Conservation (phyloP, 2,113 vertebrate genomes). For the Colius striatus region DNA sequence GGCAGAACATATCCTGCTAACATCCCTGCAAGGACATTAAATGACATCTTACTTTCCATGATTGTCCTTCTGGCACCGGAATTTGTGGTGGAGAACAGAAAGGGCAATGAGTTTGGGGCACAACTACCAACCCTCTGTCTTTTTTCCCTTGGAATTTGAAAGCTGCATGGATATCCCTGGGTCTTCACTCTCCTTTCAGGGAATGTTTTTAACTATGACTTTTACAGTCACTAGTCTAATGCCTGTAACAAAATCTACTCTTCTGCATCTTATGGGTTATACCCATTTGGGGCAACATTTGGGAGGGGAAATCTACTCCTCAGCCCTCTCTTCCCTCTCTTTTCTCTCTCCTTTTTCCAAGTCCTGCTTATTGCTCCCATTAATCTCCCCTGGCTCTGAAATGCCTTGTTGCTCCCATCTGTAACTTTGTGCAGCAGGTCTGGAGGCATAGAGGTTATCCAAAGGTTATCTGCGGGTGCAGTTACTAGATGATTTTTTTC, state of each 20-base stretch:
- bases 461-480: not conserved
- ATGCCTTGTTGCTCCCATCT: not conserved
- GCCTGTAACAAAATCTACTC: not conserved
- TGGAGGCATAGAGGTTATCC: not conserved
- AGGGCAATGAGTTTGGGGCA: not conserved
- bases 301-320: not conserved
- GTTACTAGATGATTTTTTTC: not conserved
- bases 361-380: not conserved
- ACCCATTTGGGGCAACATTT: not conserved
- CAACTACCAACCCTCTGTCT: not conserved
- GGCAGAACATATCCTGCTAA: not conserved
- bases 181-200: not conserved
- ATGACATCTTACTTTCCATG: not conserved
- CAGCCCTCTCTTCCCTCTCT: not conserved
- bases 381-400: not conserved
- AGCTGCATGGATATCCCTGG: not conserved
- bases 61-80: not conserved
- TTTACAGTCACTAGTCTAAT: not conserved
- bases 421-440: conserved; percentile 12
- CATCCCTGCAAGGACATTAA: not conserved
- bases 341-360: not conserved
- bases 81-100: not conserved
- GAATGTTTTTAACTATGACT: not conserved
- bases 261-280: not conserved
- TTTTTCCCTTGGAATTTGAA: not conserved